Conservation (phyloP, 2,888 invertebrate species). For the Oxyteleia sp. region DNA sequence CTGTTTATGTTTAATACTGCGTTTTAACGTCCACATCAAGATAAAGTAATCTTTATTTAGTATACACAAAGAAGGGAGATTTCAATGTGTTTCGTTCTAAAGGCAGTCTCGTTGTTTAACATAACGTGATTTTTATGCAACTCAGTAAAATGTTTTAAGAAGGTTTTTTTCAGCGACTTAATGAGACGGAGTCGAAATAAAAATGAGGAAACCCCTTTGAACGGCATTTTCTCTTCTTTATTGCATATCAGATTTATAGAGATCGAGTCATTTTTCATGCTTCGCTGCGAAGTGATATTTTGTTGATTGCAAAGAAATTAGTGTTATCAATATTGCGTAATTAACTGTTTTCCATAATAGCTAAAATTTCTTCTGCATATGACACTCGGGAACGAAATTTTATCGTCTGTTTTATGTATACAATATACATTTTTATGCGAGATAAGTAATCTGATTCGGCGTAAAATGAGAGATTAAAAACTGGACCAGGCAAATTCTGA, state of each 20-base stretch:
- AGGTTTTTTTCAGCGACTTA: too few relatives aligned
- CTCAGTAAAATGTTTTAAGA: constrained; percentile 22
- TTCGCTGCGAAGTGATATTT: background rate
- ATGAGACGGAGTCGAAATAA: constrained; percentile 34
- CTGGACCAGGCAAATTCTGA: background rate
- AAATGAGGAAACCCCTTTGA: constrained; percentile 31
- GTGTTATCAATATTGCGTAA: constrained; percentile 12
- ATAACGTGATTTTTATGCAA: constrained; percentile 48
- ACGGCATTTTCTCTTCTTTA: background rate
- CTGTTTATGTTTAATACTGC: constrained; percentile 47
- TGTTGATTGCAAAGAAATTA: constrained; percentile 10
- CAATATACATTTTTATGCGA: constrained; percentile 15
- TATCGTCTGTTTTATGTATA: too few relatives aligned
- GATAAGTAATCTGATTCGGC: constrained; percentile 33
- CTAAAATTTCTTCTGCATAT: background rate
- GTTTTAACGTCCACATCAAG: constrained; percentile 39
- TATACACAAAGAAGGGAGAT: constrained; percentile 31
- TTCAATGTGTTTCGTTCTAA: constrained; percentile 29
- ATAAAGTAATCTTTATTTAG: constrained; percentile 54
- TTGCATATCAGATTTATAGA: too few relatives aligned
- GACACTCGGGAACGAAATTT: too few relatives aligned
- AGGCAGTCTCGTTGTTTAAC: constrained; percentile 34
- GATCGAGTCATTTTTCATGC: background rate
- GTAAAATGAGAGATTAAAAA: constrained; percentile 28
- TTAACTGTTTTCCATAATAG: constrained; percentile 34